Evolutionary conservation across 64 coral and sea anemone genomes (phyloP).

Genomic region (Pocillopora damicornis): DNA sequence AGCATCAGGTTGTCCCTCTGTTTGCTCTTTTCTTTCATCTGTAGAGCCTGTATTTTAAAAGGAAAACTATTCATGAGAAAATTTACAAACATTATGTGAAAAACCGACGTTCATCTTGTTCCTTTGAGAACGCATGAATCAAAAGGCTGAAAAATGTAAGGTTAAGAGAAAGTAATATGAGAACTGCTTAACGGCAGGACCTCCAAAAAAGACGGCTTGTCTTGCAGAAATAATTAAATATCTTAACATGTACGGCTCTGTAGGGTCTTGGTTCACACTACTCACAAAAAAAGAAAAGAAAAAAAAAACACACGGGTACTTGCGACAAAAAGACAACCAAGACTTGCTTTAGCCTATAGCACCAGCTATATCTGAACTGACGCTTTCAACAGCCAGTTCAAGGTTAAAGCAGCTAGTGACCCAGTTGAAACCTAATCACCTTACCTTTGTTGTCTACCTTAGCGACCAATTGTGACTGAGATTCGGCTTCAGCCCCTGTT

Average conservation of each 20-base stretch:
- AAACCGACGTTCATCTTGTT: background rate
- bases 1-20: slow-evolving; percentile 4
- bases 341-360: too few species aligned
- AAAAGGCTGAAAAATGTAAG: too few species aligned
- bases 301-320: too few species aligned
- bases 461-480: slow-evolving; percentile 77
- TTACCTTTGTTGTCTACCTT: slow-evolving; percentile 95
- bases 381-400: background rate
- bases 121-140: background rate
- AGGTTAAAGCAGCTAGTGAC: background rate
- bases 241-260: too few species aligned
- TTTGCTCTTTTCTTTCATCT: slow-evolving; percentile 77
- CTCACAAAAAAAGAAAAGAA: too few species aligned
- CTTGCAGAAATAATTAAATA: too few species aligned
- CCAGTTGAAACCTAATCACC: background rate
- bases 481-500: slow-evolving; percentile 65
- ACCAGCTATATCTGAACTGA: background rate
- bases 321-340: too few species aligned
- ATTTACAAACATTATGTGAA: background rate
- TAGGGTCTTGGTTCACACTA: too few species aligned
- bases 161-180: too few species aligned
- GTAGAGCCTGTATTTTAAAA: slow-evolving; percentile 39
- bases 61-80: background rate
- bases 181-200: too few species aligned
- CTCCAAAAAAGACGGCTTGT: too few species aligned